These are phyloP conservation scores for Blera fallax DNA, from an alignment of 2,888 invertebrate species.

Conservation along the genomic window DNA sequence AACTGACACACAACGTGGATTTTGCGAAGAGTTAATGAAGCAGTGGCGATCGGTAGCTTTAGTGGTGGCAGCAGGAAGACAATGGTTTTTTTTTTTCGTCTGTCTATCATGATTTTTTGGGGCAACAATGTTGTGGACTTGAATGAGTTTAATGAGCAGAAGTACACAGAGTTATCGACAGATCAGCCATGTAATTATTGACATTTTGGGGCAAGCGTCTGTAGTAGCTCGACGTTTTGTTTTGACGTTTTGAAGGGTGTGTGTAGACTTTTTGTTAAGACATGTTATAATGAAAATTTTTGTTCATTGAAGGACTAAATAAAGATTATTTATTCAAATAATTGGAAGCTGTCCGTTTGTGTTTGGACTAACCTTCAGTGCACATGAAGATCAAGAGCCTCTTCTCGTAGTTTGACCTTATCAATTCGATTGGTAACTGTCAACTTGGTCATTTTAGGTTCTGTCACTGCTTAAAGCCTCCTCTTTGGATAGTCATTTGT, in stretches of 20 bases:
- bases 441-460: neutral
- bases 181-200: neutral
- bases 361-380: neutral
- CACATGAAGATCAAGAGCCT: neutral
- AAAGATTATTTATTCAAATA: neutral
- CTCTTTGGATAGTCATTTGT: neutral
- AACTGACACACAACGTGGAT: constrained; percentile 14
- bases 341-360: neutral
- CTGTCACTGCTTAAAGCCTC: neutral
- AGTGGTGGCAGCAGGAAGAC: neutral
- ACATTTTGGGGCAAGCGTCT: neutral
- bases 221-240: neutral
- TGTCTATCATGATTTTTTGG: neutral
- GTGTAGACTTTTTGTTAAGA: no score
- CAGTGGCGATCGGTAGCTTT: neutral
- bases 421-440: no score
- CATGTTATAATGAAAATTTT: no score
- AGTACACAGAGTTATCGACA: neutral
- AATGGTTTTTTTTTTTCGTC: neutral
- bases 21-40: neutral
- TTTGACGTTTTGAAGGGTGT: neutral
- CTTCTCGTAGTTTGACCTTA: neutral
- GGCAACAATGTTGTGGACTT: neutral
- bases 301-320: neutral
- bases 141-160: neutral